A percentile compares a stretch with the other conserved stretches of the same genome.
Conservation (phyloP, 2,888 invertebrate genomes). For the Steinernema scapterisci region DNA sequence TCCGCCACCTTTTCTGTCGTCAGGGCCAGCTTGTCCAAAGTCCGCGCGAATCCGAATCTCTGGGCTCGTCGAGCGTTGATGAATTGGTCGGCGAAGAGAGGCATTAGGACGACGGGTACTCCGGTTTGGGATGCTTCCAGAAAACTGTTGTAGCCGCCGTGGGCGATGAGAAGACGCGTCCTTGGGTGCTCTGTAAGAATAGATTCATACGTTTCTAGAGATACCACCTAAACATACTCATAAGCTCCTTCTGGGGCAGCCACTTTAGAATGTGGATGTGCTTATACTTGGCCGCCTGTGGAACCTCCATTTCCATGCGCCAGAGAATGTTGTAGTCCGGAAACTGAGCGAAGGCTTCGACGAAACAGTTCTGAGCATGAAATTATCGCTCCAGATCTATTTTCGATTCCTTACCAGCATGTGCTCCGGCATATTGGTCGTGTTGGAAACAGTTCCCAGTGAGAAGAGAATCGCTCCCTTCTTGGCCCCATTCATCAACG, state of each 20-base stretch:
- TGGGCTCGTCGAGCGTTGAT: conserved; percentile 64
- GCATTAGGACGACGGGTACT: conserved; percentile 64
- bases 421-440: conserved; percentile 62
- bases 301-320: conserved; percentile 62
- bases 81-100: conserved; percentile 65
- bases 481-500: conserved; percentile 36
- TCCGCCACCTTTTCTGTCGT: conserved; percentile 52
- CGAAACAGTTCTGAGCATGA: conserved; percentile 52
- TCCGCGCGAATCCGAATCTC: conserved; percentile 58
- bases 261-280: conserved; percentile 63
- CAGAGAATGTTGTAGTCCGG: conserved; percentile 58
- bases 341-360: conserved; percentile 60
- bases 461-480: conserved; percentile 44
- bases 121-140: conserved; percentile 64
- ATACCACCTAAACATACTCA: conserved; percentile 51
- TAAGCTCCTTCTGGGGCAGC: conserved; percentile 65
- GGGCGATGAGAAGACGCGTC: conserved; percentile 62
- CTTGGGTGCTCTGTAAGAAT: conserved; percentile 53
- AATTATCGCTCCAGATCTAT: not conserved
- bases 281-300: conserved; percentile 46
- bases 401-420: conserved; percentile 53
- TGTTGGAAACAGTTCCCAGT: conserved; percentile 65
- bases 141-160: conserved; percentile 66
- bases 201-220: not conserved
- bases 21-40: conserved; percentile 58